These are phyloP conservation scores for Notocelia uddmanniana DNA, from an alignment of 2,888 invertebrate species.

Conservation along the genomic window DNA sequence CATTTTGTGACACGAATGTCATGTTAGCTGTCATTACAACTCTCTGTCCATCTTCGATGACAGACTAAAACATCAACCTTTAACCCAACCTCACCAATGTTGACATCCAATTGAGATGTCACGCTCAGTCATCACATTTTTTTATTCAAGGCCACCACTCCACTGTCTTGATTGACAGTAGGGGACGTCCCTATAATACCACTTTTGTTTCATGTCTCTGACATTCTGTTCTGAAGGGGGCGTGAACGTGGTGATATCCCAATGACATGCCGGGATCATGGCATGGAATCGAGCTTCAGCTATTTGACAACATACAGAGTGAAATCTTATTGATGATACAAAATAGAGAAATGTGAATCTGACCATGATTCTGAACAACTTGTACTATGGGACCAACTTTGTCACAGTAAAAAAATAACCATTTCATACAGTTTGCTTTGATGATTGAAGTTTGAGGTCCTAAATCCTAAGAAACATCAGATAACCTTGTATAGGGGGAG, in stretches of 20 bases:
- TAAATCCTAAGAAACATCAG: no score
- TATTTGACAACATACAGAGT: background rate
- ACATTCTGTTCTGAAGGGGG: background rate
- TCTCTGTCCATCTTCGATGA: background rate
- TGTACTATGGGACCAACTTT: no score
- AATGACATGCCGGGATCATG: background rate
- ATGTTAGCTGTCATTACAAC: background rate
- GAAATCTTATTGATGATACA: no score
- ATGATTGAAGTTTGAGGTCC: no score
- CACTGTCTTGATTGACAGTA: background rate
- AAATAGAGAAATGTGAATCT: no score
- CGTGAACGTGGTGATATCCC: background rate
- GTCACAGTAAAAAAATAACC: no score
- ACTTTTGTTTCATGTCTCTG: background rate
- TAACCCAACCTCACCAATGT: background rate
- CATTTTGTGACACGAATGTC: background rate
- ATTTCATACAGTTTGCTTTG: no score
- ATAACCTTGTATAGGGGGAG: no score
- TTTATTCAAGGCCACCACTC: constrained; percentile 1
- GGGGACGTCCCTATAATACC: background rate
- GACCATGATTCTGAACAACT: no score
- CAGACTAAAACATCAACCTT: background rate
- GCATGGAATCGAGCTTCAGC: background rate
- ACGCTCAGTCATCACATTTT: constrained; percentile 1
- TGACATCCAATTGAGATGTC: constrained; percentile 32